Percentiles rank a stretch among this genome's conserved stretches.
phyloP scores from a whole-genome alignment of 2,797 vertebrate genomes.

The Acanthopagrus latus region DNA sequence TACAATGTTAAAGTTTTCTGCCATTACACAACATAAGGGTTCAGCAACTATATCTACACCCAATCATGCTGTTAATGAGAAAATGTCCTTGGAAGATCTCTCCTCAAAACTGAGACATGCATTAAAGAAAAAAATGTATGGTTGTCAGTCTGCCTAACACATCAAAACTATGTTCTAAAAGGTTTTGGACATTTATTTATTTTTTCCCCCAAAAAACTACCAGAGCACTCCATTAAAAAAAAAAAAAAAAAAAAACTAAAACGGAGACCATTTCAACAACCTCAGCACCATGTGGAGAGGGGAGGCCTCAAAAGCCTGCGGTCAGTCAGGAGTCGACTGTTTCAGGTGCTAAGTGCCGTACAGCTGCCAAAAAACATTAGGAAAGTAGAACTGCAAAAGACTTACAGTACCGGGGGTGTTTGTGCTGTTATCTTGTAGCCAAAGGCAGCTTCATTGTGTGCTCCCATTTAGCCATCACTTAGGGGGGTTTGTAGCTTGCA shows the following conservation, averaged over 20 bases:
- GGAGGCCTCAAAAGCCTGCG: neutral
- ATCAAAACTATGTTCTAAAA: neutral
- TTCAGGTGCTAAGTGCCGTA: constrained; percentile 45
- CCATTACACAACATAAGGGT: neutral
- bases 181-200: neutral
- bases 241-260: neutral
- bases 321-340: constrained; percentile 35
- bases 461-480: constrained; percentile 79
- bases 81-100: neutral
- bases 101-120: too few relatives aligned
- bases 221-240: neutral
- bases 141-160: too few relatives aligned
- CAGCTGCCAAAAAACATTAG: constrained; percentile 48
- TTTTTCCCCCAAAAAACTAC: neutral
- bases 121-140: too few relatives aligned
- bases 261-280: constrained; percentile 13
- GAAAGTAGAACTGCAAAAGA: constrained; percentile 52
- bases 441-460: constrained; percentile 72
- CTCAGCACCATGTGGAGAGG: neutral
- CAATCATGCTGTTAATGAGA: neutral
- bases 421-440: constrained; percentile 76
- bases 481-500: constrained; percentile 77
- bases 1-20: neutral
- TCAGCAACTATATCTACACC: neutral
- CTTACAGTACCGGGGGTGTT: constrained; percentile 65